These are phyloP conservation scores for Chymomyza procnemis DNA, from an alignment of 2,888 invertebrate species.

Conservation along the genomic window DNA sequence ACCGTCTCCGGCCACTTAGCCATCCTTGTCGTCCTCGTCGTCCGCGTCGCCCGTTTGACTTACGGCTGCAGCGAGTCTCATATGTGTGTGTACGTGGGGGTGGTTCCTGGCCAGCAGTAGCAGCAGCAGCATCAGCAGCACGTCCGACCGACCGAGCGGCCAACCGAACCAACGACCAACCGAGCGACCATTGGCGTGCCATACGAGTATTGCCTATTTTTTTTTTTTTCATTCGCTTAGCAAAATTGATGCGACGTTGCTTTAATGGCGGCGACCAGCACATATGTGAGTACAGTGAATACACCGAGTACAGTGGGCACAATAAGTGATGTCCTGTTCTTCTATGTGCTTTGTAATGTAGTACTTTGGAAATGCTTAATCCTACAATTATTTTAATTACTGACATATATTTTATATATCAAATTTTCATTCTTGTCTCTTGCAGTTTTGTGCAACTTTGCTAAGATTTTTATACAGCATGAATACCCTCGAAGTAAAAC, in stretches of 20 bases:
- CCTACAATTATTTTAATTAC: too few relatives aligned
- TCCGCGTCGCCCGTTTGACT: slow-evolving; percentile 35
- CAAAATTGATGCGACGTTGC: slow-evolving; percentile 60
- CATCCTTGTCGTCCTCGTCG: slow-evolving; percentile 2
- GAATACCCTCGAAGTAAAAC: too few relatives aligned
- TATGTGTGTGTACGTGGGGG: neutral
- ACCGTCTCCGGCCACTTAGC: neutral
- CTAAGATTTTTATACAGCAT: too few relatives aligned
- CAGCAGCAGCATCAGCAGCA: neutral
- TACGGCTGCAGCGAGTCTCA: neutral
- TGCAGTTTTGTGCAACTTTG: too few relatives aligned
- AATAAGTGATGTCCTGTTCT: neutral
- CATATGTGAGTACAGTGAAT: neutral
- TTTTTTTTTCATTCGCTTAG: slow-evolving; percentile 26
- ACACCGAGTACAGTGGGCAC: neutral
- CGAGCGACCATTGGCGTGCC: slow-evolving; percentile 6
- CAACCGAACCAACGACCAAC: neutral
- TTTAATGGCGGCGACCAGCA: slow-evolving; percentile 61
- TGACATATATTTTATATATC: too few relatives aligned
- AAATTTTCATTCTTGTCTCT: too few relatives aligned
- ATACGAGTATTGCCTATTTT: slow-evolving; percentile 15
- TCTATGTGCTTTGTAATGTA: too few relatives aligned
- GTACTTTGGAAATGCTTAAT: too few relatives aligned
- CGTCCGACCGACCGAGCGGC: neutral
- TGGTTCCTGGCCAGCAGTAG: neutral